A percentile compares a stretch with the other conserved stretches of the same genome.
phyloP scores from a whole-genome alignment of 2,113 vertebrate genomes.

The Propithecus coquereli region DNA sequence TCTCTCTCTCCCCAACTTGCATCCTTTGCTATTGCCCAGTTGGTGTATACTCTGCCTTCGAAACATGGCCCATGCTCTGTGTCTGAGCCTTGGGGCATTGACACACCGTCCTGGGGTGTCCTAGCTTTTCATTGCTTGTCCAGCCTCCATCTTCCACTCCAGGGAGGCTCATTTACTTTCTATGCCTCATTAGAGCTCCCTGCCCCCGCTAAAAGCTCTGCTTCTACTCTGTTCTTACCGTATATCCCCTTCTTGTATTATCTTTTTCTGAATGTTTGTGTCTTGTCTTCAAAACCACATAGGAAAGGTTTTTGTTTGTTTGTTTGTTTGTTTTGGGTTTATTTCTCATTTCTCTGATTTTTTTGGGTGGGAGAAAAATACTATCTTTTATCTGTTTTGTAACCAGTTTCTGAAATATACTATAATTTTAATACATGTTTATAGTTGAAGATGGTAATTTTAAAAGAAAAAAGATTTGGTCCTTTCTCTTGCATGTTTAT shows the following conservation, averaged over 20 bases:
- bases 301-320: background rate
- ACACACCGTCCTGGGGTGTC: background rate
- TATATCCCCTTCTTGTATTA: background rate
- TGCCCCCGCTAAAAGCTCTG: background rate
- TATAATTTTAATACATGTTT: background rate
- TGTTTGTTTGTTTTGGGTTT: background rate
- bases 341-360: background rate
- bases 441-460: background rate
- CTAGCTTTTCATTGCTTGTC: fast-evolving
- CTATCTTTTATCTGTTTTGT: background rate
- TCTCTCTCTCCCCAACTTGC: no score
- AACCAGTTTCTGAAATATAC: background rate
- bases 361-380: background rate
- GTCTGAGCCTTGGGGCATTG: background rate
- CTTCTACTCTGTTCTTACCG: background rate
- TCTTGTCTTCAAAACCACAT: background rate
- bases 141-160: background rate
- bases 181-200: background rate
- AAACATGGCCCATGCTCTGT: background rate
- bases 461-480: background rate
- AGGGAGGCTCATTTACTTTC: background rate
- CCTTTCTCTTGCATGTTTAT: background rate
- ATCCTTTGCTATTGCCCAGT: fast-evolving
- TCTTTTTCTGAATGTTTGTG: background rate
- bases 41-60: background rate